A percentile compares a stretch with the other conserved stretches of the same genome.
Evolutionary conservation across 2,797 vertebrate species (phyloP).

Genomic region (Epinephelus malabaricus): DNA sequence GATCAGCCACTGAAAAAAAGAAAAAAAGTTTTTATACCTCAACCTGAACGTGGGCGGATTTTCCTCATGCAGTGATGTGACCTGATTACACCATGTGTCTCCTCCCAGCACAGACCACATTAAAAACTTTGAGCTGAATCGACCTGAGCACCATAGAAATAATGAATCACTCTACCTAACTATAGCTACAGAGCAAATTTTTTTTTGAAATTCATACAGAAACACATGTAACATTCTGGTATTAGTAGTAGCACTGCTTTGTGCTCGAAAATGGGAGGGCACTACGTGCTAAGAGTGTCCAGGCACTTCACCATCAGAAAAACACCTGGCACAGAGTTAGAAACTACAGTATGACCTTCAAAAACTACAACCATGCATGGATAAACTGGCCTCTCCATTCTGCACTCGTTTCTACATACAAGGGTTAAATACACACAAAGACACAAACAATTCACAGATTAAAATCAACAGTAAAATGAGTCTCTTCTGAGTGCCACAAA

Average conservation of each 20-base stretch:
- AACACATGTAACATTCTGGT: constrained; percentile 63
- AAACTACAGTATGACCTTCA: constrained; percentile 74
- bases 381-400: constrained; percentile 69
- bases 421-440: constrained; percentile 77
- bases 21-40: constrained; percentile 18
- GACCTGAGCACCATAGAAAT: constrained; percentile 81
- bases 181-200: constrained; percentile 69
- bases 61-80: constrained; percentile 73
- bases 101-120: constrained; percentile 67
- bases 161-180: constrained; percentile 63
- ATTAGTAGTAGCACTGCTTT: constrained; percentile 67
- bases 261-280: constrained; percentile 69
- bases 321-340: constrained; percentile 72
- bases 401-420: constrained; percentile 73
- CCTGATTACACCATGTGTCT: constrained; percentile 64
- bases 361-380: constrained; percentile 81
- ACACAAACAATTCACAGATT: constrained; percentile 82
- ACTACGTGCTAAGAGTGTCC: constrained; percentile 78
- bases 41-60: constrained; percentile 33
- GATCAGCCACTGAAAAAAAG: constrained; percentile 22
- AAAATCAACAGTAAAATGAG: constrained; percentile 74
- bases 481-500: constrained; percentile 72
- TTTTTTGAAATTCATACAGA: constrained; percentile 54
- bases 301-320: constrained; percentile 77
- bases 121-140: constrained; percentile 51